These are phyloP conservation scores for Spodoptera picta DNA, from an alignment of 2,888 invertebrate genomes.

Conservation along the genomic window DNA sequence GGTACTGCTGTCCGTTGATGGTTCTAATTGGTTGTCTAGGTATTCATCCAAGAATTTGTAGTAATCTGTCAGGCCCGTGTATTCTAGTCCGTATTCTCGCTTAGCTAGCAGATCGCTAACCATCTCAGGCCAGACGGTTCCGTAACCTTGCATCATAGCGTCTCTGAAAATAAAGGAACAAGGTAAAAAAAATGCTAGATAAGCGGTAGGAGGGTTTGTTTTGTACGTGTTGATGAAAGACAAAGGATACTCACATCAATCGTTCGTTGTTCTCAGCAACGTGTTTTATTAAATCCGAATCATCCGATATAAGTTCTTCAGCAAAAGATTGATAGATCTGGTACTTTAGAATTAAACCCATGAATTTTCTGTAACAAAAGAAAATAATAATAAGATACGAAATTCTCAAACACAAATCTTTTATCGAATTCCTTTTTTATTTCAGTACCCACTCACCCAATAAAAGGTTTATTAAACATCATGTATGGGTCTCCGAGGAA, in stretches of 20 bases:
- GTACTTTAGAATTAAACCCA: slow-evolving; percentile 88
- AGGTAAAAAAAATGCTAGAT: not conserved
- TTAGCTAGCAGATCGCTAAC: slow-evolving; percentile 83
- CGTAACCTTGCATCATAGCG: slow-evolving; percentile 83
- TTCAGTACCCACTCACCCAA: slow-evolving; percentile 76
- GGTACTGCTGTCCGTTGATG: slow-evolving; percentile 62
- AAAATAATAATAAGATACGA: not conserved
- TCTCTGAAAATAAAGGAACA: slow-evolving; percentile 66
- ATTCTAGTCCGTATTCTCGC: slow-evolving; percentile 83
- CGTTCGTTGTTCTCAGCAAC: slow-evolving; percentile 78
- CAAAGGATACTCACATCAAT: slow-evolving; percentile 73
- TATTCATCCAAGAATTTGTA: slow-evolving; percentile 88
- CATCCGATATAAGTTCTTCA: slow-evolving; percentile 81
- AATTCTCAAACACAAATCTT: not conserved
- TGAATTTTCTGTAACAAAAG: slow-evolving; percentile 84
- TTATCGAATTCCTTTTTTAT: not conserved
- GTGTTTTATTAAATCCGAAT: slow-evolving; percentile 80
- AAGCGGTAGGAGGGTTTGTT: not conserved
- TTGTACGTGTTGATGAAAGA: not conserved
- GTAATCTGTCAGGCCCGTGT: slow-evolving; percentile 86
- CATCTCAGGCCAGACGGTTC: slow-evolving; percentile 83
- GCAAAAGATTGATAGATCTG: slow-evolving; percentile 87
- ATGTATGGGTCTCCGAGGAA: slow-evolving; percentile 86
- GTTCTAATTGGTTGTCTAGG: slow-evolving; percentile 84
- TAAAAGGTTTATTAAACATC: slow-evolving; percentile 86